A percentile compares a stretch with the other conserved stretches of the same genome.
Conservation (phyloP, 2,888 invertebrate species). For the Pardosa pseudoannulata region DNA sequence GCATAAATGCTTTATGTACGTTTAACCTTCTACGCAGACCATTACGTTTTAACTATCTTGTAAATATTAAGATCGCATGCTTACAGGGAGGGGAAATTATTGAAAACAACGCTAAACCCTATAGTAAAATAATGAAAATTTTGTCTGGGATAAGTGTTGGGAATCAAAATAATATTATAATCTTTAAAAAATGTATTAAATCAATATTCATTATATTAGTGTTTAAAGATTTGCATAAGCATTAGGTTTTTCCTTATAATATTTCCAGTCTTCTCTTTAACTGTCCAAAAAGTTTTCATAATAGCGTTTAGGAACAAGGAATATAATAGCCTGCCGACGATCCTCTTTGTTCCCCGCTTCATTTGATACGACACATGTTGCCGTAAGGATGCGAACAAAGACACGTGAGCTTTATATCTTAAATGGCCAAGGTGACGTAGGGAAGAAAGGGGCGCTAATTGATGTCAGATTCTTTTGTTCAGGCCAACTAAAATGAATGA, state of each 20-base stretch:
- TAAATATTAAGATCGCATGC: too few species aligned
- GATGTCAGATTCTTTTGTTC: background rate
- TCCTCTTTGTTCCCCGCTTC: background rate
- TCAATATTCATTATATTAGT: background rate
- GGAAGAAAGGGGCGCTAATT: background rate
- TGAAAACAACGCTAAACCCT: too few species aligned
- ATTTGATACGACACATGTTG: background rate
- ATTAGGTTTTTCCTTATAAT: background rate
- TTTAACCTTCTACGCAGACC: too few species aligned
- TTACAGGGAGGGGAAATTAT: too few species aligned
- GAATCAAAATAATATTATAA: too few species aligned
- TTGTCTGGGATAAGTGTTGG: too few species aligned
- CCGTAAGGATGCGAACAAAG: background rate
- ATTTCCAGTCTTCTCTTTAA: background rate
- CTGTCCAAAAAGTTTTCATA: background rate
- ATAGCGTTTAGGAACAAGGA: background rate
- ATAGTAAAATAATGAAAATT: too few species aligned
- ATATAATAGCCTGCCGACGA: background rate
- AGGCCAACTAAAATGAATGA: too few species aligned
- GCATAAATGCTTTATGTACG: too few species aligned
- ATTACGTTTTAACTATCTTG: too few species aligned
- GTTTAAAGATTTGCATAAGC: background rate
- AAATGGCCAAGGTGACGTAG: background rate
- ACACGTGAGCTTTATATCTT: background rate
- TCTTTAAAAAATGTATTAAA: too few species aligned